phyloP scores from a whole-genome alignment of 2,888 invertebrate species.

The Hyles lineata region DNA sequence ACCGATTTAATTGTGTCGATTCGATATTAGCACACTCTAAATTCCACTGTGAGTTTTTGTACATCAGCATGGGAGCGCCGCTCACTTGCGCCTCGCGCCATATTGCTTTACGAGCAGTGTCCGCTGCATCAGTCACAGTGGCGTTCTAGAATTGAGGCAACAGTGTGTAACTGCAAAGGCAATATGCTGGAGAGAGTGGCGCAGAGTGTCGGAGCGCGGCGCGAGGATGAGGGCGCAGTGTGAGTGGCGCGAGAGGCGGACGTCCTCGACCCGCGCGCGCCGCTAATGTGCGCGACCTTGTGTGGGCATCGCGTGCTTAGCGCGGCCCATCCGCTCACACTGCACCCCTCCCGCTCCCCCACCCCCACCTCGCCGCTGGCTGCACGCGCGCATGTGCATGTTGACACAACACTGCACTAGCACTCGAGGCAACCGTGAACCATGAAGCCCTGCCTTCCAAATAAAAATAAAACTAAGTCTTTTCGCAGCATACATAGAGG shows the following conservation, averaged over 20 bases:
- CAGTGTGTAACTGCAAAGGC: too few species aligned
- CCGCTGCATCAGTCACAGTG: background rate
- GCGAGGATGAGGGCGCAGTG: background rate
- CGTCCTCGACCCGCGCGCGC: slow-evolving; percentile 50
- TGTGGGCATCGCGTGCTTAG: slow-evolving; percentile 20
- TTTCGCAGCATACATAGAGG: too few species aligned
- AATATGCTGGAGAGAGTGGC: background rate
- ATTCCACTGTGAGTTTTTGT: background rate
- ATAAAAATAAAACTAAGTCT: too few species aligned
- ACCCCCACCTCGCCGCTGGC: background rate
- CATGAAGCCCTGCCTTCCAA: too few species aligned
- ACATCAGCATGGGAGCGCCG: background rate
- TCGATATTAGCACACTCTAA: slow-evolving; percentile 5
- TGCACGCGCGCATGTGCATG: background rate
- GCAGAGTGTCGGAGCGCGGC: background rate
- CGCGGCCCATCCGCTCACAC: slow-evolving; percentile 4
- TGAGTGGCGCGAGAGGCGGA: slow-evolving; percentile 31
- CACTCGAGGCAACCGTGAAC: too few species aligned
- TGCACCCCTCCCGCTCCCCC: background rate
- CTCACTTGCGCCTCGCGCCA: background rate
- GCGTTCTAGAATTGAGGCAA: too few species aligned
- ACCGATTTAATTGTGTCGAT: background rate
- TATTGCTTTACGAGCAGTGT: background rate
- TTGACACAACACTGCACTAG: background rate
- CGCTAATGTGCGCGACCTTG: slow-evolving; percentile 12